Evolutionary conservation across 2,888 invertebrate genomes (phyloP).

Genomic region (Caradrina clavipalpis): DNA sequence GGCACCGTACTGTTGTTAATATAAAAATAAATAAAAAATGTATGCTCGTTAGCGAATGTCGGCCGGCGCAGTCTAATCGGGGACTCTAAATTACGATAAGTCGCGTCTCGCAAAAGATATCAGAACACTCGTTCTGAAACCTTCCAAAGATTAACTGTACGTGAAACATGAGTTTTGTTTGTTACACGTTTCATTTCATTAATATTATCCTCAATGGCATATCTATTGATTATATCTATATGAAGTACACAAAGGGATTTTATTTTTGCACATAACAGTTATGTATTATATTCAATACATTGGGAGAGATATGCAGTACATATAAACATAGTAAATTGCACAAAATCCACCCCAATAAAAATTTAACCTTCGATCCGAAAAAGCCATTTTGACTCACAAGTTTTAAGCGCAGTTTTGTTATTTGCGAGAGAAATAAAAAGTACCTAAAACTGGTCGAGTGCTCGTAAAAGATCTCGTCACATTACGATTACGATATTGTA

Average conservation of each 20-base stretch:
- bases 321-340: constrained; percentile 21
- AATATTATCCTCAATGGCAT: constrained; percentile 50
- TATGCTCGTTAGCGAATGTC: constrained; percentile 89
- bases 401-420: constrained; percentile 73
- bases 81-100: constrained; percentile 90
- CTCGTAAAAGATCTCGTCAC: constrained; percentile 79
- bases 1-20: constrained; percentile 84
- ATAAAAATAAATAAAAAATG: constrained; percentile 85
- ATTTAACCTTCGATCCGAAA: constrained; percentile 72
- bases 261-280: not conserved
- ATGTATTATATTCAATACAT: not conserved
- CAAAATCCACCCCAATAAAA: constrained; percentile 45
- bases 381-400: constrained; percentile 66
- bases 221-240: constrained; percentile 11
- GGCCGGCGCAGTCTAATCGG: constrained; percentile 87
- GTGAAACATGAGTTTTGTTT: constrained; percentile 83
- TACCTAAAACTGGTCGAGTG: constrained; percentile 72
- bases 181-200: constrained; percentile 76
- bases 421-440: constrained; percentile 75
- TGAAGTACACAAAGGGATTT: constrained; percentile 2
- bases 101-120: constrained; percentile 85
- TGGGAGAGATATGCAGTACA: not conserved
- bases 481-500: constrained; percentile 76
- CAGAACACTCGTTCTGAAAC: constrained; percentile 86
- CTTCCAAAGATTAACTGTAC: constrained; percentile 80